Conservation (phyloP, 2,113 vertebrate genomes). For the Athene cunicularia region DNA sequence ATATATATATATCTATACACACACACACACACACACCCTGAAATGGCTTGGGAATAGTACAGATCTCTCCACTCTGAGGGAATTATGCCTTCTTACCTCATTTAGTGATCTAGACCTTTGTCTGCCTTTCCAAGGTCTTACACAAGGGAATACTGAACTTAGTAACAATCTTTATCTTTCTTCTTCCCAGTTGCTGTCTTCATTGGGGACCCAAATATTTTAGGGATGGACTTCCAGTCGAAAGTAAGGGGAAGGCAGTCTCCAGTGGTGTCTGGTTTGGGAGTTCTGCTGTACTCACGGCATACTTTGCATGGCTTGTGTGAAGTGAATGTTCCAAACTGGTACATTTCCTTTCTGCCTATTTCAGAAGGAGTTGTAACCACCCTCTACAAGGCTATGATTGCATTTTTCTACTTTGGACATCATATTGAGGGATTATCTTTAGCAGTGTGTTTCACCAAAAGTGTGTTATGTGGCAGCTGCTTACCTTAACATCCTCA, state of each 20-base stretch:
- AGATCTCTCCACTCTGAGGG: background rate
- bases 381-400: background rate
- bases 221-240: background rate
- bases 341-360: background rate
- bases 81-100: background rate
- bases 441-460: background rate
- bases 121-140: background rate
- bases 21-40: no score
- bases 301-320: background rate
- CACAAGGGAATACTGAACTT: background rate
- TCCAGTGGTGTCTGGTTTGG: background rate
- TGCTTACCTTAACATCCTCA: background rate
- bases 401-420: background rate
- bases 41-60: background rate
- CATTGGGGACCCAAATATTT: background rate
- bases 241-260: background rate
- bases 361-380: background rate
- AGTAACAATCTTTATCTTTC: background rate
- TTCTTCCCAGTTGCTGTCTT: background rate
- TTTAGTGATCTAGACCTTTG: background rate
- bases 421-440: background rate
- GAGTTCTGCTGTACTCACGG: background rate
- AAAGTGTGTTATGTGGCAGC: background rate
- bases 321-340: background rate
- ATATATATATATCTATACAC: no score